Conservation (phyloP, 2,113 vertebrate genomes). For the Misgurnus mizolepis region DNA sequence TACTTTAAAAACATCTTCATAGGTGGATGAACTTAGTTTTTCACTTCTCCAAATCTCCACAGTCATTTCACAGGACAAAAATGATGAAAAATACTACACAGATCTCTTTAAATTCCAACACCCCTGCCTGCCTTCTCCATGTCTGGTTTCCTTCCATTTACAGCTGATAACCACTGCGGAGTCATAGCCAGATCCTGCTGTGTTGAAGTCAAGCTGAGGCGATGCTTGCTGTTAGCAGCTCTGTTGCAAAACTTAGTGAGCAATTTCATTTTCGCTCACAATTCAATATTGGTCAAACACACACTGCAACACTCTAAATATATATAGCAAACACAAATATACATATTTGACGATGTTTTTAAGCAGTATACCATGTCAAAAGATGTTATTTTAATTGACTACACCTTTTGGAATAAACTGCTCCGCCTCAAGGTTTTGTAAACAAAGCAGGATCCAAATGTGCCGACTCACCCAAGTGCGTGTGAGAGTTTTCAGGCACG, state of each 20-base stretch:
- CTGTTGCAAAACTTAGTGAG: conserved; percentile 25
- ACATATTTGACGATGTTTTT: no score
- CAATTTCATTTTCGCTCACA: no score
- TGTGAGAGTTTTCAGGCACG: conserved; percentile 63
- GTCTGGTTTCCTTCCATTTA: conserved; percentile 33
- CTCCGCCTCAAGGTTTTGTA: no score
- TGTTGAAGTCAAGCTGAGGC: conserved; percentile 26
- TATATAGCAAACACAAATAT: no score
- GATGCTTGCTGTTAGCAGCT: conserved; percentile 7
- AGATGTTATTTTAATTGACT: no score
- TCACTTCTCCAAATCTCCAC: no score
- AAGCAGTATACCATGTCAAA: no score
- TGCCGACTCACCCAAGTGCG: conserved; percentile 68
- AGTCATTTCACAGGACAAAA: conserved; percentile 25
- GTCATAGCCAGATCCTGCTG: conserved; percentile 33
- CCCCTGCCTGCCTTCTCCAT: background rate
- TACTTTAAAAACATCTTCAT: no score
- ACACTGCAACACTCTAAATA: no score
- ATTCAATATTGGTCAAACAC: no score
- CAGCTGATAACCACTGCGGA: conserved; percentile 16
- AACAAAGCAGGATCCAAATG: background rate
- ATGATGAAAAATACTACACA: background rate
- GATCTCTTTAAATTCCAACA: background rate
- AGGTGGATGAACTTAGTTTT: background rate
- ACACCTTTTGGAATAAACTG: no score